A percentile compares a stretch with the other conserved stretches of the same genome.
phyloP scores from a whole-genome alignment of 2,888 invertebrate species.

The Phrixothrix hirtus region DNA sequence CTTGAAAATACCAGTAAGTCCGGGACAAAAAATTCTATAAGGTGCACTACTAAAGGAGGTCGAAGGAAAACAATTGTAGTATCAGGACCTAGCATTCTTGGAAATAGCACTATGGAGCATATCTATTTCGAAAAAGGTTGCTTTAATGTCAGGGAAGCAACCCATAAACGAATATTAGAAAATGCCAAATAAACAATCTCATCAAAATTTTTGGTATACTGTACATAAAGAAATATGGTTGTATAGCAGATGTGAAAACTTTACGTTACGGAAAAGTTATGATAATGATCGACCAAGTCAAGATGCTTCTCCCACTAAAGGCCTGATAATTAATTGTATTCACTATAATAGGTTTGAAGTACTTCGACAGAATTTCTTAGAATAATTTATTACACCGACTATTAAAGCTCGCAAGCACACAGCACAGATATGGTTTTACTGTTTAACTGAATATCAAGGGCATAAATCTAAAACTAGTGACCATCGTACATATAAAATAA shows the following conservation, averaged over 20 bases:
- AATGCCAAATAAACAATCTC: conserved; percentile 94
- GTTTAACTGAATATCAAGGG: conserved; percentile 96
- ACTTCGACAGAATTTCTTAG: conserved; percentile 86
- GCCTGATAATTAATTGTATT: conserved; percentile 96
- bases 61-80: conserved; percentile 98
- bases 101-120: conserved; percentile 95
- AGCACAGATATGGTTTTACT: conserved; percentile 86
- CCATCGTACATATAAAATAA: conserved; percentile 88
- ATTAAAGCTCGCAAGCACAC: conserved; percentile 92
- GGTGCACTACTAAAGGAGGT: conserved; percentile 99
- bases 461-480: conserved; percentile 92
- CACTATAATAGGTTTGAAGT: conserved; percentile 98
- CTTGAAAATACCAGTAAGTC: conserved; percentile 98
- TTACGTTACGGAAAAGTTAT: conserved; percentile 94
- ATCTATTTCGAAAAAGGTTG: conserved; percentile 94
- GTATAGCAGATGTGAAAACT: conserved; percentile 82
- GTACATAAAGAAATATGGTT: conserved; percentile 92
- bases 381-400: conserved; percentile 99
- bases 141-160: conserved; percentile 97
- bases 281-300: conserved; percentile 99
- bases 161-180: conserved; percentile 94
- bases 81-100: conserved; percentile 91
- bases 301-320: conserved; percentile 99
- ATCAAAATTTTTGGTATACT: conserved; percentile 96
- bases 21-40: conserved; percentile 79